Evolutionary conservation across 2,888 invertebrate genomes (phyloP), one percentile per base, ranked within the genome.

Genomic region (Thereva unica): DNA sequence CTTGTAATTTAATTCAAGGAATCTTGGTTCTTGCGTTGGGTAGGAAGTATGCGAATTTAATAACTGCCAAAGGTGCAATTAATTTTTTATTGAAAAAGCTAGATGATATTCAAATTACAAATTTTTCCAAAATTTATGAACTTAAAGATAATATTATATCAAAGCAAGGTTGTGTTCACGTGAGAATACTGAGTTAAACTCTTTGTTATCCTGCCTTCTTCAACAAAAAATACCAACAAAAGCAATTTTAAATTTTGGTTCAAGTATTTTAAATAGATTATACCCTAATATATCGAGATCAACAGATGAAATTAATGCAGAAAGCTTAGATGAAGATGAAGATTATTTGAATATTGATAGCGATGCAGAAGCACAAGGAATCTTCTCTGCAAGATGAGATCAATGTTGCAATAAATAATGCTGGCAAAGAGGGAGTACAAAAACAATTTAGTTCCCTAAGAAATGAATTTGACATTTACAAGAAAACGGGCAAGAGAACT

Each of bases 381-480:
- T n/a, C 34, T 54, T 54, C 37, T 37, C 52, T 54, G 5, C 34
- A 54, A 54, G 41, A 41, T 54, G 41, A 54, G 41, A 54, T 54
- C 1, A 54, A 52, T 52, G 8, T 37, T 12, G 52, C 52, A 35
- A 52, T 52, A 52, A 52, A 52, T 52, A 37, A 40, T 54, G 54
- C 54, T 41, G 54, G 41, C n/a, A 54, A 54, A 40, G 54, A 54
- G 10, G 41, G n/a, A 41, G 54, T 41, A 54, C 41, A 40, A 7
- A 54, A 54, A 38, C 54, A 9, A 41, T 54, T 54, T 54, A 54
- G 54, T 9, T 54, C 54, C 12, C 41, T 54, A 41, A 54, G 34
- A 40, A 23, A 54, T 10, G 54, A 40, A 41, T 54, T 54, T 40
- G 40, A 10, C 41, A 54, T 23, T 23, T 23, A 23, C 23, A 23